Evolutionary conservation across 2,113 vertebrate genomes (phyloP).

Genomic region (Uropsilus gracilis): DNA sequence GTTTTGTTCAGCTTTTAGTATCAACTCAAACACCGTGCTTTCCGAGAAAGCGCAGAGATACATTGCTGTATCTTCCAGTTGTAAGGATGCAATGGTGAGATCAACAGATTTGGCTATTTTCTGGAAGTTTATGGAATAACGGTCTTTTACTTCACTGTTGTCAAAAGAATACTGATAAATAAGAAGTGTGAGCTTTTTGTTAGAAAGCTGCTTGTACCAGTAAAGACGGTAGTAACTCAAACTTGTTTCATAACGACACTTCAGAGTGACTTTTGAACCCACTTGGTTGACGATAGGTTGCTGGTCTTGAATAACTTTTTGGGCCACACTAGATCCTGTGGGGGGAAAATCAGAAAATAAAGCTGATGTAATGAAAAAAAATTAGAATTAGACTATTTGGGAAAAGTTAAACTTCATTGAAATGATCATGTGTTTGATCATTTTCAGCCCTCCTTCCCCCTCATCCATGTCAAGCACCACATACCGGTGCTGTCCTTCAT

Average conservation of each 20-base stretch:
- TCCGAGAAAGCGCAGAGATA: too few species aligned
- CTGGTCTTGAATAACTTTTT: not conserved
- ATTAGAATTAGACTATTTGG: too few species aligned
- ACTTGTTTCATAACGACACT: not conserved
- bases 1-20: slow-evolving; percentile 8
- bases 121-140: not conserved
- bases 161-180: not conserved
- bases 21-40: too few species aligned
- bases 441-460: too few species aligned
- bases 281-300: accelerated
- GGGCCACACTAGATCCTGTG: too few species aligned
- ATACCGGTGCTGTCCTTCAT: not conserved
- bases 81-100: too few species aligned
- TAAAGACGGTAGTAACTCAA: accelerated
- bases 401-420: too few species aligned
- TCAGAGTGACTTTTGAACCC: not conserved
- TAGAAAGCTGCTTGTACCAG: slow-evolving; percentile 43
- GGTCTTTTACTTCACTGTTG: accelerated
- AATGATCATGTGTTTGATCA: too few species aligned
- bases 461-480: not conserved
- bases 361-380: too few species aligned
- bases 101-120: too few species aligned
- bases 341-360: too few species aligned
- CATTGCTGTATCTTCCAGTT: too few species aligned
- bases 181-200: not conserved